phyloP scores from a whole-genome alignment of 30 jellyfish, hydroid and myxozoan genomes.

The Aurelia sp. region DNA sequence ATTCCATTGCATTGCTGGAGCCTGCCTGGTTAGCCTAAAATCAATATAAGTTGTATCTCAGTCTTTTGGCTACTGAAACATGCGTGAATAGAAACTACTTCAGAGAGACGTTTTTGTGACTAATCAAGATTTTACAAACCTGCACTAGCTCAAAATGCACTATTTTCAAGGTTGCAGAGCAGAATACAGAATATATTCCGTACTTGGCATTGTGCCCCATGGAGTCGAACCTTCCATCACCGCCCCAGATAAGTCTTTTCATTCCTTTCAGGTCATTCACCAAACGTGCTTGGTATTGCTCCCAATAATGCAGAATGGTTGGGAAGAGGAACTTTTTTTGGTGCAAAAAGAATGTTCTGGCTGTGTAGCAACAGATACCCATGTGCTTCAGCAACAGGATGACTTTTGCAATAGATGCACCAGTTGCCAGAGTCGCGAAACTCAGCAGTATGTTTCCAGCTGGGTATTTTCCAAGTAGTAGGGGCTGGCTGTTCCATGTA shows the following conservation, averaged over 20 bases:
- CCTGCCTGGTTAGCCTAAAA: slow-evolving; percentile 17
- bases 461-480: slow-evolving; percentile 23
- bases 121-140: not conserved
- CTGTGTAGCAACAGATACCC: slow-evolving; percentile 39
- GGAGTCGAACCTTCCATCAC: slow-evolving; percentile 67
- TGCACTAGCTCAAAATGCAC: slow-evolving; percentile 29
- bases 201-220: slow-evolving; percentile 65
- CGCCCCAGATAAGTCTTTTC: slow-evolving; percentile 38
- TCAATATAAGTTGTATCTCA: not conserved
- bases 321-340: slow-evolving; percentile 50
- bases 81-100: too few species aligned
- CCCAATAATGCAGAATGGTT: slow-evolving; percentile 32
- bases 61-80: too few species aligned
- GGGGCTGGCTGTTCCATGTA: slow-evolving; percentile 43
- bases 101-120: not conserved
- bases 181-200: slow-evolving; percentile 32
- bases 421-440: slow-evolving; percentile 38
- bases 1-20: slow-evolving; percentile 23
- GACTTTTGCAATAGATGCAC: slow-evolving; percentile 43
- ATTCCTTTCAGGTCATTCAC: not conserved
- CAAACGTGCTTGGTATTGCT: slow-evolving; percentile 1
- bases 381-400: slow-evolving; percentile 42
- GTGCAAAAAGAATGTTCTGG: slow-evolving; percentile 47
- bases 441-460: slow-evolving; percentile 60
- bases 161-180: slow-evolving; percentile 11